Conservation (phyloP, 2,797 vertebrate species). For the Streptopelia turtur region DNA sequence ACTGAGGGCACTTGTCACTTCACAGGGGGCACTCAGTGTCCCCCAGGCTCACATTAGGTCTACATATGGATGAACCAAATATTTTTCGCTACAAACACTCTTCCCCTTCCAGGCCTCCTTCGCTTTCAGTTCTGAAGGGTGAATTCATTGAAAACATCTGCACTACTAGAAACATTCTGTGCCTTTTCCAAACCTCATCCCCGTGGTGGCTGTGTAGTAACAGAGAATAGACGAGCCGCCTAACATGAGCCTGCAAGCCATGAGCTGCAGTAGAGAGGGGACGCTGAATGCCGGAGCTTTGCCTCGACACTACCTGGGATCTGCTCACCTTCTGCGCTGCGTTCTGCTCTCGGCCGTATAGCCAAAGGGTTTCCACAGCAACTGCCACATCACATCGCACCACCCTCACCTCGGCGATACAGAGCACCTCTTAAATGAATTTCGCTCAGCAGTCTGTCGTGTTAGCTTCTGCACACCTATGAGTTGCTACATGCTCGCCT, state of each 20-base stretch:
- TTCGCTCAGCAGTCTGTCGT: not conserved
- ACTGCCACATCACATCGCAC: not conserved
- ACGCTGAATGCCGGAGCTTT: not conserved
- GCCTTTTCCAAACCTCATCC: constrained; percentile 66
- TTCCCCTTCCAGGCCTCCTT: constrained; percentile 70
- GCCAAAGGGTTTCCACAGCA: constrained; percentile 27
- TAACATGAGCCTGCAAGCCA: not conserved
- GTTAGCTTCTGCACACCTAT: not conserved
- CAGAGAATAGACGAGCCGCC: constrained; percentile 28
- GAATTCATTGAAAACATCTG: constrained; percentile 74
- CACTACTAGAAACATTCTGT: constrained; percentile 59
- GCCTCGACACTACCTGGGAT: not conserved
- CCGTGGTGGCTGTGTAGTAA: constrained; percentile 41
- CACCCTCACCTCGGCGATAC: not conserved
- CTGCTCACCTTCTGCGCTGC: not conserved
- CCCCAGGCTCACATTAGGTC: constrained; percentile 35
- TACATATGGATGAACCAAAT: constrained; percentile 51
- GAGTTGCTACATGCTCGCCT: not conserved
- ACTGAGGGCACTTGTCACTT: constrained; percentile 61
- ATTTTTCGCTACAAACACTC: constrained; percentile 42
- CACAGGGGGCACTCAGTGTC: constrained; percentile 55
- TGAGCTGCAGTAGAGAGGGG: not conserved
- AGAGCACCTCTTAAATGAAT: not conserved
- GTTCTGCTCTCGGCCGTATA: not conserved
- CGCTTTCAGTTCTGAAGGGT: constrained; percentile 62